Base-by-base conservation (phyloP, 2,888 invertebrate species). In the Sinohyriopsis cumingii region DNA sequence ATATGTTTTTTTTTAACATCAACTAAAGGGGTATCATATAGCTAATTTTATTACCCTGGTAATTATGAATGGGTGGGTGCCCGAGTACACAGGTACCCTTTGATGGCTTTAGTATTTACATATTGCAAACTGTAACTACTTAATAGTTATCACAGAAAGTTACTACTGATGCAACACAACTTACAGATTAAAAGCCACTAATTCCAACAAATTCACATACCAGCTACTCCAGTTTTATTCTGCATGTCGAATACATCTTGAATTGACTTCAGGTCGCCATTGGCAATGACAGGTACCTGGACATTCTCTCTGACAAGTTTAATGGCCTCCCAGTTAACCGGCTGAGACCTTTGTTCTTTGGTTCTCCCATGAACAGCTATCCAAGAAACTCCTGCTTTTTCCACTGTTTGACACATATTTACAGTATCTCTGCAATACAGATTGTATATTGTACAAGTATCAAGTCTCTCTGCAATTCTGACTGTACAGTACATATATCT, bases 351-450 rank as follows among this genome's bases (percentile, higher is more conserved):
- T 87, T 97, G 95, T 59, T 92, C 91, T 59, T 94, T 93, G n/a
- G 96, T 98, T 69, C 99, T 93, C 1, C 96, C 98, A 91, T 99
- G 99, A 45, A 99, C 93, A 0, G 96, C 94, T 55, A 99, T 89
- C 91, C 96, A 98, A 66, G 94, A 94, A 1, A 94, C 94, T n/a
- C 97, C 97, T 87, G 95, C 94, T 75, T 93, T 93, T 89, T 98
- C 96, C 67, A 96, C 89, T 82, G 93, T 93, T 78, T 93, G 93
- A 82, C 95, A 96, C 75, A 98, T 89, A 69, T 95, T 94, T 25
- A 99, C 93, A 1, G 96, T 97, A 76, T 89, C 84, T 67, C 91
- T 91, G 76, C 19, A 71, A 73, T 66, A 69, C 53, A 61, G 12
- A 63, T 12, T 45, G 12, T 1, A 33, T 33, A 33, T 33, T 33